These are phyloP conservation scores for Drosophila neutralis DNA, from an alignment of 2,888 invertebrate genomes.

Conservation along the genomic window DNA sequence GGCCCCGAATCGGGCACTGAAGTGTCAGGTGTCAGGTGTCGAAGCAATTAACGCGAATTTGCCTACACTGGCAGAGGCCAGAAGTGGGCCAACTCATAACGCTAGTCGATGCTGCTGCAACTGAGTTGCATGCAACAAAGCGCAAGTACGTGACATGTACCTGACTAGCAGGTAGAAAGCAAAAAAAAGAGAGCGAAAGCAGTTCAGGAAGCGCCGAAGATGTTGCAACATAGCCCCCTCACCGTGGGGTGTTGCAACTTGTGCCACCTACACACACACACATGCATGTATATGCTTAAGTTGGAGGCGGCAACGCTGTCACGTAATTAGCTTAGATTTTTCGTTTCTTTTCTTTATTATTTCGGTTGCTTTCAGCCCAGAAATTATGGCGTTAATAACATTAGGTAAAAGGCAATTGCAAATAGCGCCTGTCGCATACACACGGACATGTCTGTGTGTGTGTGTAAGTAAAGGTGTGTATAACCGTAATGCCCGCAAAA, in stretches of 20 bases:
- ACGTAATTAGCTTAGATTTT: slow-evolving; percentile 79
- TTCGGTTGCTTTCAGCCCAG: slow-evolving; percentile 2
- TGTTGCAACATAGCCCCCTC: too few relatives aligned
- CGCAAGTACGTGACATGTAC: slow-evolving; percentile 42
- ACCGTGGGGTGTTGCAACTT: slow-evolving; percentile 15
- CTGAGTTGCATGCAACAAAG: slow-evolving; percentile 46
- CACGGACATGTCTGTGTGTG: not conserved
- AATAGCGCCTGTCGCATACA: slow-evolving; percentile 43
- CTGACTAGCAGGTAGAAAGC: slow-evolving; percentile 23
- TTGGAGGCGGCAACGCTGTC: slow-evolving; percentile 36
- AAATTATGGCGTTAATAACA: slow-evolving; percentile 74
- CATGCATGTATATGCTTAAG: not conserved
- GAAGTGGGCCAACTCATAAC: slow-evolving; percentile 35
- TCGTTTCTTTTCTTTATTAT: slow-evolving; percentile 30
- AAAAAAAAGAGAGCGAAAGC: slow-evolving; percentile 52
- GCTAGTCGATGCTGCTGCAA: slow-evolving; percentile 25
- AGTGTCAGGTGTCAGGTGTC: slow-evolving; percentile 62
- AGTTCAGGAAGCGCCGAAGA: slow-evolving; percentile 48
- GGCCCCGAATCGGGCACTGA: slow-evolving; percentile 39
- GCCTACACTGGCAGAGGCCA: slow-evolving; percentile 12
- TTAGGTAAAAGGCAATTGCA: slow-evolving; percentile 71
- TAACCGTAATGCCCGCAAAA: slow-evolving; percentile 34
- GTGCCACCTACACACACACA: not conserved
- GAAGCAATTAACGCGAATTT: slow-evolving; percentile 76
- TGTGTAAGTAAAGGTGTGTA: not conserved